Evolutionary conservation across 2,797 vertebrate species (phyloP).

Genomic region (Sebastes vulpes): DNA sequence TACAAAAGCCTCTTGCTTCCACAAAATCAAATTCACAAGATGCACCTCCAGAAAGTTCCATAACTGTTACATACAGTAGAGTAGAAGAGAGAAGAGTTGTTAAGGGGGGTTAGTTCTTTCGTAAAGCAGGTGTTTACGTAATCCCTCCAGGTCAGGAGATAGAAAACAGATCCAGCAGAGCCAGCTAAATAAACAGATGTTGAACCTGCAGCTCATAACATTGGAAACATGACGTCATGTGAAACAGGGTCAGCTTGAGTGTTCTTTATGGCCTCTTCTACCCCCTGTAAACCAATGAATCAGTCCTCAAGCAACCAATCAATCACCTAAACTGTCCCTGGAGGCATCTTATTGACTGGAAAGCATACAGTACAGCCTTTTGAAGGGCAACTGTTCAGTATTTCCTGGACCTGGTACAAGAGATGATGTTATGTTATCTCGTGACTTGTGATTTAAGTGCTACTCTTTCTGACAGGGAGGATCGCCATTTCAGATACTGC

Average conservation of each 20-base stretch:
- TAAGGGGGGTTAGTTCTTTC: neutral
- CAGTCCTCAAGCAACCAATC: slow-evolving; percentile 34
- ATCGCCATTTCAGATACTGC: neutral
- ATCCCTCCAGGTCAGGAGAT: slow-evolving; percentile 10
- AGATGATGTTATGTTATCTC: slow-evolving; percentile 3
- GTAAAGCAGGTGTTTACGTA: slow-evolving; percentile 29
- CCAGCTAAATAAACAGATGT: slow-evolving; percentile 35
- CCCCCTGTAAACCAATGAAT: slow-evolving; percentile 35
- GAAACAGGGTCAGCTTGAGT: slow-evolving; percentile 13
- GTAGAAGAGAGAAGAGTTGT: neutral
- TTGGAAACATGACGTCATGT: slow-evolving; percentile 31
- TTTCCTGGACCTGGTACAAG: slow-evolving; percentile 32
- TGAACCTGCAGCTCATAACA: slow-evolving; percentile 12
- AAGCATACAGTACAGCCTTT: neutral
- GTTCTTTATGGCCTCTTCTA: slow-evolving; percentile 17
- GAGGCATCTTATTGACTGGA: slow-evolving; percentile 25
- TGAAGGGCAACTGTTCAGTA: neutral
- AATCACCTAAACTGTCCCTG: slow-evolving; percentile 36
- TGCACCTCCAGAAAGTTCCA: neutral
- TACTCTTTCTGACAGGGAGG: neutral
- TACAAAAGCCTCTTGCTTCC: neutral
- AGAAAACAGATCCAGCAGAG: slow-evolving; percentile 30
- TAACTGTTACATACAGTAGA: neutral
- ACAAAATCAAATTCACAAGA: neutral
- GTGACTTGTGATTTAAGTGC: neutral